Conservation (phyloP, 2,888 invertebrate genomes). For the Troides aeacus region DNA sequence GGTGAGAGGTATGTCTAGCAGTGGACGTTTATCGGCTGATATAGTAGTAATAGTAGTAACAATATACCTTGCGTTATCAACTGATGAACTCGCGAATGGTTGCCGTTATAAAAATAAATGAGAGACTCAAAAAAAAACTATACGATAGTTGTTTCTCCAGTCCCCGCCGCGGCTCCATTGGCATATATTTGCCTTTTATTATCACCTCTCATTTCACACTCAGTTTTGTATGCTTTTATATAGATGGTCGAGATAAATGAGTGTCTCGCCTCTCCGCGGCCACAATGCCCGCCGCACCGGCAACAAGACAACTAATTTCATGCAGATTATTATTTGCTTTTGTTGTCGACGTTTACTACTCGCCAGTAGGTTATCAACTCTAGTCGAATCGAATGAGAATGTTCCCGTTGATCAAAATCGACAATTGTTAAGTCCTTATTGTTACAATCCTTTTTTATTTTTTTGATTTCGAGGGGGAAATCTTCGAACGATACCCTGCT, state of each 20-base stretch:
- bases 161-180: slow-evolving; percentile 21
- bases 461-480: no score
- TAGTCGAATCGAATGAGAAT: background rate
- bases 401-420: background rate
- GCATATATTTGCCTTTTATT: slow-evolving; percentile 29
- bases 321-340: slow-evolving; percentile 41
- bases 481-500: no score
- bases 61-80: slow-evolving; percentile 1
- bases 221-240: slow-evolving; percentile 22
- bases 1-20: no score
- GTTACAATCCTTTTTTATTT: no score
- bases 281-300: slow-evolving; percentile 14
- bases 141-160: slow-evolving; percentile 22
- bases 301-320: slow-evolving; percentile 42
- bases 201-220: slow-evolving; percentile 28
- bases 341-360: slow-evolving; percentile 32
- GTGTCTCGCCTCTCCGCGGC: slow-evolving; percentile 6
- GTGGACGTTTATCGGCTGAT: no score
- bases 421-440: background rate
- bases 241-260: slow-evolving; percentile 14
- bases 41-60: background rate
- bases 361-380: slow-evolving; percentile 29
- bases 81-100: slow-evolving; percentile 1
- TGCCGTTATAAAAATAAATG: slow-evolving; percentile 26
- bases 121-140: slow-evolving; percentile 7